These are phyloP conservation scores for Cantharis rufa DNA, from an alignment of 2,888 invertebrate genomes.

Conservation along the genomic window DNA sequence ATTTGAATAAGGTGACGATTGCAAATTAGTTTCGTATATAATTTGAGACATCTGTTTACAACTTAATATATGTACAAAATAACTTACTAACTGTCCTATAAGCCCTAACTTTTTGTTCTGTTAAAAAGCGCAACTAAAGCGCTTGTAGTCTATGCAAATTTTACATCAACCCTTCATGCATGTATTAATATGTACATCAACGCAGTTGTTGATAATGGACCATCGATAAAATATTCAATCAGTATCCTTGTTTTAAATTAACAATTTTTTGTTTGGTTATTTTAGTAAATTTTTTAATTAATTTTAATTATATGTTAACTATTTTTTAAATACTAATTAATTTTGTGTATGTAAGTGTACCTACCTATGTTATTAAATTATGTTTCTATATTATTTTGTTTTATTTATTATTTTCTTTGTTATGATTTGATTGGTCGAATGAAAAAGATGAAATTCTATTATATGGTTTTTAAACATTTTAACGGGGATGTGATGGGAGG, in stretches of 20 bases:
- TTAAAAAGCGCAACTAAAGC: slow-evolving; percentile 42
- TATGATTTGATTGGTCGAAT: not conserved
- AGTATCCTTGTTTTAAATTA: slow-evolving; percentile 14
- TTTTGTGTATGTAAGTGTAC: slow-evolving; percentile 28
- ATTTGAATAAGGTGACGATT: slow-evolving; percentile 25
- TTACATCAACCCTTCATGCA: slow-evolving; percentile 30
- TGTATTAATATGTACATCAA: slow-evolving; percentile 27
- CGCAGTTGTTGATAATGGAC: slow-evolving; percentile 33
- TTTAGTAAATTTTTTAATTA: slow-evolving; percentile 9
- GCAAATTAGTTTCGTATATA: slow-evolving; percentile 33
- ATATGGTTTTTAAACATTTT: no score
- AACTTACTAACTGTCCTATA: slow-evolving; percentile 14
- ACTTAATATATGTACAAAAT: slow-evolving; percentile 35
- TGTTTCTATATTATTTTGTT: slow-evolving; percentile 35
- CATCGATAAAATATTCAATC: slow-evolving; percentile 10
- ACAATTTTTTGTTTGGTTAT: slow-evolving; percentile 7
- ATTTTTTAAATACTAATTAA: slow-evolving; percentile 15
- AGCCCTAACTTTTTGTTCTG: slow-evolving; percentile 25
- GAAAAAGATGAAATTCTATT: no score
- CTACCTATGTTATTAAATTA: slow-evolving; percentile 35
- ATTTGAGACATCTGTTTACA: slow-evolving; percentile 40
- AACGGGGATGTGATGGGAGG: no score
- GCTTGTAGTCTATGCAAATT: slow-evolving; percentile 37
- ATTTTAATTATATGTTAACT: slow-evolving; percentile 24
- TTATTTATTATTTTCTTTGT: slow-evolving; percentile 28